Percentiles rank a stretch among this genome's conserved stretches.
Evolutionary conservation across 2,888 invertebrate genomes (phyloP).

Genomic region (Sarcophaga variegata): DNA sequence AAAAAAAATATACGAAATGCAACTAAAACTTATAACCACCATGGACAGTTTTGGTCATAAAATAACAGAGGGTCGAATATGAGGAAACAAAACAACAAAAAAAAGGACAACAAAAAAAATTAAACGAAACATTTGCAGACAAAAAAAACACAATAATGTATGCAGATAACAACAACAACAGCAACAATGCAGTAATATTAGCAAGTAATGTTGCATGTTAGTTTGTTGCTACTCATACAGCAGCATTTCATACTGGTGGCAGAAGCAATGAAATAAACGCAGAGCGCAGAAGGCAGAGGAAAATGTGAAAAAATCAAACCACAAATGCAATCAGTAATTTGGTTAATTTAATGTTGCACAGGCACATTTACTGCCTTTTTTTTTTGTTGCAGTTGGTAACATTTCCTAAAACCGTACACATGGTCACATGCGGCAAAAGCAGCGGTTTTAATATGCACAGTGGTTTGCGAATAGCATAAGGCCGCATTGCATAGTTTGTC

Average conservation of each 20-base stretch:
- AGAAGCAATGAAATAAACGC: conserved; percentile 23
- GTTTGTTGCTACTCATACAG: conserved; percentile 51
- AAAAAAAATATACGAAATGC: neutral
- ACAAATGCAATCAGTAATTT: conserved; percentile 76
- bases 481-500: too few species aligned
- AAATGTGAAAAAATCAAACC: conserved; percentile 56
- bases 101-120: conserved; percentile 1
- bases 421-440: neutral
- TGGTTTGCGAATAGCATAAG: neutral
- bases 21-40: conserved; percentile 9
- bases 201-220: conserved; percentile 57
- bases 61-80: conserved; percentile 29
- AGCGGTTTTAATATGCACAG: conserved; percentile 8
- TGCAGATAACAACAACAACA: conserved; percentile 23
- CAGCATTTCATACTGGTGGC: conserved; percentile 40
- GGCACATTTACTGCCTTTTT: conserved; percentile 63
- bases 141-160: conserved; percentile 1
- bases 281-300: neutral
- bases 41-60: conserved; percentile 40
- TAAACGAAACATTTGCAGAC: neutral
- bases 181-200: conserved; percentile 21
- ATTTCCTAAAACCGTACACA: neutral
- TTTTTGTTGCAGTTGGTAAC: conserved; percentile 4
- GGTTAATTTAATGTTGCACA: conserved; percentile 78
- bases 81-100: neutral